A percentile compares a stretch with the other conserved stretches of the same genome.
Evolutionary conservation across 35 echinoderm and acorn worm genomes (phyloP).

Genomic region (Eucidaris tribuloides): DNA sequence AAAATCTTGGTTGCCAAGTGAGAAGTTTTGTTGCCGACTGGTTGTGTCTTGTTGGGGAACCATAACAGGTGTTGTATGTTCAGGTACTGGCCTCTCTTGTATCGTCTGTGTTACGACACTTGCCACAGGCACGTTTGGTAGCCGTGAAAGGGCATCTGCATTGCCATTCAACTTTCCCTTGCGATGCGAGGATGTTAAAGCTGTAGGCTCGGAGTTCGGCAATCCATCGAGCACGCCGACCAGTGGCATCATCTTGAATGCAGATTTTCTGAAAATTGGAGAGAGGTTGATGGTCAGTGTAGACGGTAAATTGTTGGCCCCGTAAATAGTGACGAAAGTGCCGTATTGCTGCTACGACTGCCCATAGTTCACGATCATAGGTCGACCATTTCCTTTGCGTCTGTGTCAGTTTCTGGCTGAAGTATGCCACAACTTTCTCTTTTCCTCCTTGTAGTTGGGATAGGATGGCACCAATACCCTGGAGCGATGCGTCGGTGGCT

Average conservation of each 20-base stretch:
- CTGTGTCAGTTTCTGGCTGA: conserved; percentile 42
- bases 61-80: background rate
- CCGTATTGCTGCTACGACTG: conserved; percentile 55
- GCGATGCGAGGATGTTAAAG: conserved; percentile 36
- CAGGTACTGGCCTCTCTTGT: too few species aligned
- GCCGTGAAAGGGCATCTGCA: conserved; percentile 6
- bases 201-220: conserved; percentile 29
- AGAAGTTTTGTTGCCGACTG: background rate
- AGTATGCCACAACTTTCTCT: conserved; percentile 59
- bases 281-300: conserved; percentile 62
- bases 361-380: conserved; percentile 56
- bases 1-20: background rate
- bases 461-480: conserved; percentile 56
- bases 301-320: conserved; percentile 24
- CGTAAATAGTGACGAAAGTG: conserved; percentile 73
- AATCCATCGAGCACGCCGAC: conserved; percentile 35
- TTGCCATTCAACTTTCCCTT: conserved; percentile 8
- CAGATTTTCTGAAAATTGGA: background rate
- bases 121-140: conserved; percentile 11
- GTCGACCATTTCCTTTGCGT: conserved; percentile 42
- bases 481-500: conserved; percentile 41
- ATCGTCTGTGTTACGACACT: too few species aligned
- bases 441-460: conserved; percentile 55
- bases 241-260: conserved; percentile 26
- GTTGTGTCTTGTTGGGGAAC: background rate